A percentile compares a stretch with the other conserved stretches of the same genome.
Conservation (phyloP, 2,888 invertebrate species). For the Oscheius myriophilus region DNA sequence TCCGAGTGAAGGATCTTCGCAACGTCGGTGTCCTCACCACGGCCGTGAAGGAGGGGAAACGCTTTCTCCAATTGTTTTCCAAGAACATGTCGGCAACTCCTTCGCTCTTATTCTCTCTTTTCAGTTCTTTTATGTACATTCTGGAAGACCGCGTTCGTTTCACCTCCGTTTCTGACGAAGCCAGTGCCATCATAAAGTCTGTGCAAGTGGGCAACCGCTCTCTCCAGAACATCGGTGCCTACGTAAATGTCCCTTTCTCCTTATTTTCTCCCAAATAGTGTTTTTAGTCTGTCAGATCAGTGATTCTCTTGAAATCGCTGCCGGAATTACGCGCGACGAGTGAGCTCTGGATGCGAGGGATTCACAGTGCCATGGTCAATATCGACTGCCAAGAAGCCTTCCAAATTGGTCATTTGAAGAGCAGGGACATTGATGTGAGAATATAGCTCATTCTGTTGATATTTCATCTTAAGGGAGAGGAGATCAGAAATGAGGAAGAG, state of each 20-base stretch:
- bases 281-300: conserved; percentile 41
- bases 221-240: conserved; percentile 46
- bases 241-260: conserved; percentile 38
- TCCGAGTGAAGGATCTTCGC: conserved; percentile 45
- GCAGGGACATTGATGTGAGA: conserved; percentile 46
- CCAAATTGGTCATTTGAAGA: conserved; percentile 43
- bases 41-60: conserved; percentile 48
- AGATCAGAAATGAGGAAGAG: conserved; percentile 20
- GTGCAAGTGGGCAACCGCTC: conserved; percentile 51
- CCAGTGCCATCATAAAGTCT: conserved; percentile 35
- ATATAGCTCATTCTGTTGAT: background rate
- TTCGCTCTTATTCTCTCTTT: background rate
- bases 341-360: conserved; percentile 44
- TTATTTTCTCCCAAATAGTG: conserved; percentile 2
- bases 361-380: conserved; percentile 48
- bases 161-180: conserved; percentile 6
- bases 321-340: conserved; percentile 45
- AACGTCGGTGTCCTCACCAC: conserved; percentile 36
- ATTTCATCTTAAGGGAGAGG: conserved; percentile 21
- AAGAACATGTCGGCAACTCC: conserved; percentile 37
- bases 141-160: conserved; percentile 32
- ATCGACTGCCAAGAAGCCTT: conserved; percentile 47
- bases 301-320: conserved; percentile 40
- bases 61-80: conserved; percentile 41
- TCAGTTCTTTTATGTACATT: conserved; percentile 41